Evolutionary conservation across 2,113 vertebrate species (phyloP), one percentile per base, ranked within the genome.

Genomic region (Onychostoma macrolepis): DNA sequence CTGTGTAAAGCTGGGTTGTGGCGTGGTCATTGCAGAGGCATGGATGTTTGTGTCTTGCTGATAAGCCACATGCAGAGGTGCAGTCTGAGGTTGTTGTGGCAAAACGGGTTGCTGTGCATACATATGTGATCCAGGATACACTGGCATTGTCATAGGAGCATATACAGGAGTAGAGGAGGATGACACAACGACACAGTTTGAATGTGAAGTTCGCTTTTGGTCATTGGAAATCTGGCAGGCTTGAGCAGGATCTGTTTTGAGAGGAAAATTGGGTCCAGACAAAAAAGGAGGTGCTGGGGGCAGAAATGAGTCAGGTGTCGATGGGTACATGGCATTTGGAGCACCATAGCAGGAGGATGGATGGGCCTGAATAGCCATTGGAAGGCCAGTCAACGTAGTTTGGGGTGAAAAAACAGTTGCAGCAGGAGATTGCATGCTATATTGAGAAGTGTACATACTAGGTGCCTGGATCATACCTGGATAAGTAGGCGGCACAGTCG

Each of bases 1-100:
- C n/a, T n/a, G n/a, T n/a, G n/a, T 33, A 78, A 41, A 78, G 17
- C 75, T 78, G 28, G 75, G 75, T 30, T 15, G 75, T 53, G 75
- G 43, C 1, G 7, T 77, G 26, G 41, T 48, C 43, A 50, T 50
- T 50, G n/a, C 24, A 77, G 45, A 30, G n/a, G 43, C 2, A 74
- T 24, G 45, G 7, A 30, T 48, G 6, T 45, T 9, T 17, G n/a
- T 12, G 24, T 50, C 45, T 45, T 50, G 43, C 5, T 28, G 75
- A 45, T 17, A 19, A 50, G 75, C 12, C 2, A 50, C n/a, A 50
- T 33, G 30, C 30, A 2, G 30, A 33, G 30, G 30, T 33, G 30
- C 30, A 33, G 75, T 50, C 75, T 28, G 41, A 12, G n/a, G 21
- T 3, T 45, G 26, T n/a, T n/a, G n/a, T n/a, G n/a, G n/a, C n/a